Percentiles rank a stretch among this genome's conserved stretches.
phyloP scores from a whole-genome alignment of 2,797 vertebrate species.

The Sorex maritimensis region DNA sequence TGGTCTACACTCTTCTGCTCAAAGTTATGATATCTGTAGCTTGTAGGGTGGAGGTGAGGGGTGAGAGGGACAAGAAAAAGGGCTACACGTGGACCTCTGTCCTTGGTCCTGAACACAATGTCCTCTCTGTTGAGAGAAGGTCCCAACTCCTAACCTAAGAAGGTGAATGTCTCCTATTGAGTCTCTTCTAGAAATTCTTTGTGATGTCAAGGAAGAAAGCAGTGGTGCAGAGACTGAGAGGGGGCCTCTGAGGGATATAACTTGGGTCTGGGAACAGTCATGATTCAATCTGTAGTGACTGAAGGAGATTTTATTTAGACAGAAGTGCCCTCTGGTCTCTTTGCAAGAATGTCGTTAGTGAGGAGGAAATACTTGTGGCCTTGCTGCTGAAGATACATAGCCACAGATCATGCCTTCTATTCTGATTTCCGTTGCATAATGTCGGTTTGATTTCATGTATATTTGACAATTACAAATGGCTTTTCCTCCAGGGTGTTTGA shows the following conservation, averaged over 20 bases:
- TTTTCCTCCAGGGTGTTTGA: not conserved
- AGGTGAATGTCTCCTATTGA: not conserved
- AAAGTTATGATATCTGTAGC: not conserved
- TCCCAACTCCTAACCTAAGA: not conserved
- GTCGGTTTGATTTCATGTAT: conserved; percentile 33
- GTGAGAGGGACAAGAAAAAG: no score
- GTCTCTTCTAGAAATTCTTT: conserved; percentile 7
- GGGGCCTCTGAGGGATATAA: not conserved
- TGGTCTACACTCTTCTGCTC: not conserved
- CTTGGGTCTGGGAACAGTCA: not conserved
- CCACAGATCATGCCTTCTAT: not conserved
- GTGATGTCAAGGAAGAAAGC: conserved; percentile 1
- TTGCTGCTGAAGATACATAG: not conserved
- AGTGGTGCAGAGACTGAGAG: not conserved
- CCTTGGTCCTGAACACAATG: conserved; percentile 83
- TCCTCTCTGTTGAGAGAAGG: rapidly evolving
- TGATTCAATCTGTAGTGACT: not conserved
- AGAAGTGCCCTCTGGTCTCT: conserved; percentile 5
- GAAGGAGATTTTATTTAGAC: conserved; percentile 61
- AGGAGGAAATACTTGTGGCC: not conserved
- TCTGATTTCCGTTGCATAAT: not conserved
- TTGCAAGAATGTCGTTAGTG: not conserved
- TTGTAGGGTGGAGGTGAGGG: not conserved
- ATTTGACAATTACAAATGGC: conserved; percentile 39
- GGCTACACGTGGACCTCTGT: conserved; percentile 42